Conservation (phyloP, 2,797 vertebrate species). For the Centropyge bicolor region DNA sequence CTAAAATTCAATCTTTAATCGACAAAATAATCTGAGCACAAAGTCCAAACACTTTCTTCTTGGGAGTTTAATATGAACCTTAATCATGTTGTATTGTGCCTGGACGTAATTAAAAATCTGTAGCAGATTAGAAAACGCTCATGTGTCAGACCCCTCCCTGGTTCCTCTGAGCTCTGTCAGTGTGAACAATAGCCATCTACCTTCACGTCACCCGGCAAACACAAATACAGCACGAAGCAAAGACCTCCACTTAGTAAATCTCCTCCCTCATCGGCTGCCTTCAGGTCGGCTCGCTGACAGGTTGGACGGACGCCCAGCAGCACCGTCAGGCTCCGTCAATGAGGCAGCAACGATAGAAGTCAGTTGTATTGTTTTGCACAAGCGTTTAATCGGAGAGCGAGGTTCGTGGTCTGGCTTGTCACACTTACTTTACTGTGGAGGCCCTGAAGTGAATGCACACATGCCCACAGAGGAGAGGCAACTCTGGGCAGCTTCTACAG, state of each 20-base stretch:
- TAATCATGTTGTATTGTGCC: background rate
- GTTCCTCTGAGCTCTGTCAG: background rate
- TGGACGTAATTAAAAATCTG: background rate
- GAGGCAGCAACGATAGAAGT: slow-evolving; percentile 32
- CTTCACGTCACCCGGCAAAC: slow-evolving; percentile 4
- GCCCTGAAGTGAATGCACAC: slow-evolving; percentile 37
- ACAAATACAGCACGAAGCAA: slow-evolving; percentile 5
- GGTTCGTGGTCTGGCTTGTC: slow-evolving; percentile 29
- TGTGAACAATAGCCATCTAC: background rate
- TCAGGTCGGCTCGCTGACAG: slow-evolving; percentile 30
- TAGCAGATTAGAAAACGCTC: background rate
- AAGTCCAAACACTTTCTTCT: background rate
- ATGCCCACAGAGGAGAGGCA: slow-evolving; percentile 20
- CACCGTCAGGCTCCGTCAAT: slow-evolving; percentile 19
- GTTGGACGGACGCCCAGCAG: slow-evolving; percentile 22
- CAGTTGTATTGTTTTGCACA: slow-evolving; percentile 12
- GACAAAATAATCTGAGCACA: background rate
- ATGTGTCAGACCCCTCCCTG: background rate
- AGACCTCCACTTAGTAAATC: slow-evolving; percentile 27
- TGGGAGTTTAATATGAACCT: background rate
- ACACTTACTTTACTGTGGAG: slow-evolving; percentile 29
- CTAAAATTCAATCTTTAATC: background rate
- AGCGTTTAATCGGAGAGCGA: slow-evolving; percentile 24
- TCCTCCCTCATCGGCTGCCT: slow-evolving; percentile 9
- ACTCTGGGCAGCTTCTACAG: slow-evolving; percentile 17